Evolutionary conservation across 1,140 invertebrate genomes (phyloP), one percentile per base, ranked within the genome.

Genomic region (Macrostomum lignano): DNA sequence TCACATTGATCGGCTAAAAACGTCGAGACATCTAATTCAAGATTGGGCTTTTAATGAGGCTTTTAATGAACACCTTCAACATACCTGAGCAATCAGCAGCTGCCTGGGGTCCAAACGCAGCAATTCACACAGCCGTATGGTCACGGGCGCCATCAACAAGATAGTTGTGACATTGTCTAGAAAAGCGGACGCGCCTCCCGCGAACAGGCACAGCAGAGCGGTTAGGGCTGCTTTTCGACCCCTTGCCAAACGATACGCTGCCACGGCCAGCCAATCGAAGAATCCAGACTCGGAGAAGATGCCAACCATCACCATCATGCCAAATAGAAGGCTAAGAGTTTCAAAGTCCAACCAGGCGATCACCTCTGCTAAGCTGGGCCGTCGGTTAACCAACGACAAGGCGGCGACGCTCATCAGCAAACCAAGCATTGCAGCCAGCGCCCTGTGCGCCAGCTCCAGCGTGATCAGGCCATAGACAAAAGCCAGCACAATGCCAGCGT

Each of bases 231-330:
- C 81, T 2, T 74, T 58, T 49, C 66, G 66, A n/a, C 76, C 76
- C 41, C 65, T 67, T 0, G 75, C 75, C 21, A 75, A n/a, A n/a
- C n/a, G n/a, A n/a, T n/a, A n/a, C n/a, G n/a, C n/a, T n/a, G n/a
- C 58, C 2, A 78, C 70, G n/a, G 76, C 73, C 29, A 74, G 52
- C 47, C 70, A 79, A 53, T 81, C 75, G 47, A 81, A 81, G 41
- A 79, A 63, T 1, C 75, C 75, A 6, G 75, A 79, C 48, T 81
- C 74, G 3, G 73, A 72, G 5, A 82, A 60, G 29, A 81, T 70
- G 1, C 72, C 71, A 1, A 82, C 76, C 2, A 81, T 51, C 3
- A 76, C 66, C 77, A 82, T 82, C 77, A 82, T 82, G n/a, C 73
- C 50, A 47, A 81, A 79, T 0, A 82, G 60, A 32, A 82, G 50